Conservation (phyloP, 2,888 invertebrate species). For the Schizotus pectinicornis region DNA sequence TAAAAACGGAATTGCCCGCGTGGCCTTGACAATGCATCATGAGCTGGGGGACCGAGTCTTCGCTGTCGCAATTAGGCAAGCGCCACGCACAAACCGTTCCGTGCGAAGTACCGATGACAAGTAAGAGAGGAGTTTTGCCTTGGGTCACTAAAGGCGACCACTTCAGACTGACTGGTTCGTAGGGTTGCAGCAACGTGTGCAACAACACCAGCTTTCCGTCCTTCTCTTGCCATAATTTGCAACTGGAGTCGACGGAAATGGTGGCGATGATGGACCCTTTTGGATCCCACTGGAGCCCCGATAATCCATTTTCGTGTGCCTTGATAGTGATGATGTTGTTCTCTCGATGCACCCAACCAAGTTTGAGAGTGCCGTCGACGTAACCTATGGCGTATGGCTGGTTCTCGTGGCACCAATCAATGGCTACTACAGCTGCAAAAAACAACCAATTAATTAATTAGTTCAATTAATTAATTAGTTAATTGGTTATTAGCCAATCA, state of each 20-base stretch:
- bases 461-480: no score
- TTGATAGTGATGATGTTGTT: slow-evolving; percentile 50
- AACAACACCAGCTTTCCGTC: slow-evolving; percentile 57
- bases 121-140: slow-evolving; percentile 49
- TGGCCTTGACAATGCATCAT: slow-evolving; percentile 62
- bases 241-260: slow-evolving; percentile 58
- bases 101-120: slow-evolving; percentile 63
- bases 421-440: slow-evolving; percentile 61
- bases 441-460: no score
- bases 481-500: neutral
- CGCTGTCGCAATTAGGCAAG: slow-evolving; percentile 47
- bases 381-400: slow-evolving; percentile 64
- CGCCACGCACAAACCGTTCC: slow-evolving; percentile 62
- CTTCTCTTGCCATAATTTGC: slow-evolving; percentile 59
- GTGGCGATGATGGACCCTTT: slow-evolving; percentile 61
- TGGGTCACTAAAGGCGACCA: slow-evolving; percentile 64
- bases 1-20: slow-evolving; percentile 61
- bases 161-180: slow-evolving; percentile 59
- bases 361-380: slow-evolving; percentile 62
- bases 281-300: slow-evolving; percentile 61
- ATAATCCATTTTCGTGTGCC: slow-evolving; percentile 58
- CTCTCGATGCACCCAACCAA: slow-evolving; percentile 55
- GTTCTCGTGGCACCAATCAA: slow-evolving; percentile 65
- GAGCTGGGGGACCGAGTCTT: slow-evolving; percentile 46
- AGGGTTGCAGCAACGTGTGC: slow-evolving; percentile 58